Evolutionary conservation across 2,113 vertebrate genomes (phyloP).

Genomic region (Proterorhinus semilunaris): DNA sequence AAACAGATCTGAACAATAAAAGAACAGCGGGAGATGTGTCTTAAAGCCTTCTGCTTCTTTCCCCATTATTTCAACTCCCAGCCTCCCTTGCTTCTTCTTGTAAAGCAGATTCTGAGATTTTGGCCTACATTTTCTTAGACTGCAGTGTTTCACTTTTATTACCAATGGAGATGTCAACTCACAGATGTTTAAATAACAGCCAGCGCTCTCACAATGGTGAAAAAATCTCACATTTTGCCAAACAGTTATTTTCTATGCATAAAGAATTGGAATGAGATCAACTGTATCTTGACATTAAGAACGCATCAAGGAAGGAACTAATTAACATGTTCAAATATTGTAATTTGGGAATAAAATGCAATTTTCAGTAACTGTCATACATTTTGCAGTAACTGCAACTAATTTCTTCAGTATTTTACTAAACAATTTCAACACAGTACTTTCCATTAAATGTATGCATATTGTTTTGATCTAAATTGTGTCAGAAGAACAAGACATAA

Average conservation of each 20-base stretch:
- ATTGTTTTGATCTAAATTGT: no score
- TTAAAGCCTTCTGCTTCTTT: slow-evolving; percentile 17
- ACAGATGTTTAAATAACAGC: slow-evolving; percentile 49
- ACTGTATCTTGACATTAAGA: neutral
- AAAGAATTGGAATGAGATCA: neutral
- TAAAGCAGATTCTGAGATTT: slow-evolving; percentile 29
- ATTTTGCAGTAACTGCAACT: no score
- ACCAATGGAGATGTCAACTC: slow-evolving; percentile 45
- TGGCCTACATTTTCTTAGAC: slow-evolving; percentile 18
- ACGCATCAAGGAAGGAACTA: neutral
- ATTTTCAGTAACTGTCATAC: no score
- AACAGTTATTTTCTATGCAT: neutral
- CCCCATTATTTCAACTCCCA: slow-evolving; percentile 37
- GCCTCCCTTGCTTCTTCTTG: slow-evolving; percentile 29
- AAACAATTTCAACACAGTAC: no score
- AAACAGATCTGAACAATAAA: slow-evolving; percentile 22
- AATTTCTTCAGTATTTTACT: no score
- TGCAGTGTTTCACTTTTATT: slow-evolving; percentile 20
- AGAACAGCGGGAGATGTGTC: slow-evolving; percentile 23
- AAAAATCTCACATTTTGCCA: neutral
- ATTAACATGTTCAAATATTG: neutral
- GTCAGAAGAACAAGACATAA: no score
- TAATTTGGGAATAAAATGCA: no score
- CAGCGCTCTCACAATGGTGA: slow-evolving; percentile 35
- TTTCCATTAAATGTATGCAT: no score